Evolutionary conservation across 1,140 invertebrate species (phyloP).

Genomic region (Heliothis subflexa): DNA sequence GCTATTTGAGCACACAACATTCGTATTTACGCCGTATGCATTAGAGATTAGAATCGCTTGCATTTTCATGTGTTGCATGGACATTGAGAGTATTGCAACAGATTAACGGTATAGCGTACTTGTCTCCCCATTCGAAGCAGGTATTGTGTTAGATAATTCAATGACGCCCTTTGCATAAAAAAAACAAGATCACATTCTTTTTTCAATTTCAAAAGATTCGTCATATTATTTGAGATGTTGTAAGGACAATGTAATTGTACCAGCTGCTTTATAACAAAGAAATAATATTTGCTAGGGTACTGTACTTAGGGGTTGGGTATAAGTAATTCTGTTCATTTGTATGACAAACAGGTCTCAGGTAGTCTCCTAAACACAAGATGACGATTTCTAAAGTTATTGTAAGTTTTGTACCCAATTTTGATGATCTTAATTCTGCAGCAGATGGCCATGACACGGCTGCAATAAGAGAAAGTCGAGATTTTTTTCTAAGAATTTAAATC

Average conservation of each 20-base stretch:
- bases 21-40: neutral
- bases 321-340: neutral
- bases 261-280: neutral
- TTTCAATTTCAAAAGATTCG: neutral
- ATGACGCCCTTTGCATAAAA: neutral
- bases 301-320: neutral
- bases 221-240: neutral
- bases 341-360: neutral
- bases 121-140: neutral
- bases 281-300: neutral
- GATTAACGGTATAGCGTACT: neutral
- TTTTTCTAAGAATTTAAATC: too few species aligned
- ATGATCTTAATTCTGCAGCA: too few species aligned
- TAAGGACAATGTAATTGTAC: neutral
- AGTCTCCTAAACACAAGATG: neutral
- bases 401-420: too few species aligned
- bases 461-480: too few species aligned
- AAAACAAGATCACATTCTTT: neutral
- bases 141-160: neutral
- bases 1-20: slow-evolving; percentile 10
- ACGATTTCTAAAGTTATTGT: neutral
- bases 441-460: too few species aligned
- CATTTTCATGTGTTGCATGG: neutral
- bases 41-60: slow-evolving; percentile 11
- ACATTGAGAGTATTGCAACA: slow-evolving; percentile 20